Conservation (phyloP, 2,113 vertebrate genomes). For the Telmatochromis sp. region DNA sequence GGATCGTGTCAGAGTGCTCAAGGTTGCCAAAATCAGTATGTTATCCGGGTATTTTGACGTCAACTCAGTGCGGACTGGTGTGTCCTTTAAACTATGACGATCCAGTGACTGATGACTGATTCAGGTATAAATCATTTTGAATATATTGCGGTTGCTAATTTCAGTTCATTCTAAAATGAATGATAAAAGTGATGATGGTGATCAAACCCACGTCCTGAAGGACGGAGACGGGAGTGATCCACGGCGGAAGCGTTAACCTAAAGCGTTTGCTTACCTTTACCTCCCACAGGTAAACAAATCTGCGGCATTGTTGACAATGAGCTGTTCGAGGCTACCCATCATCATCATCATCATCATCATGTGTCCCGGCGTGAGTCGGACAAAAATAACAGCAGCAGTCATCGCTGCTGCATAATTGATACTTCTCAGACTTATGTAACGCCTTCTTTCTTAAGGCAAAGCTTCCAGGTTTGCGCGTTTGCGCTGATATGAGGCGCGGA, state of each 20-base stretch:
- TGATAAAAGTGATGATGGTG: neutral
- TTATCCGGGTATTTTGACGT: neutral
- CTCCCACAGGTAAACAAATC: slow-evolving; percentile 15
- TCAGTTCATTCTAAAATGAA: neutral
- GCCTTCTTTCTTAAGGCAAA: neutral
- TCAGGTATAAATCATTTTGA: neutral
- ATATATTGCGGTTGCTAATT: neutral
- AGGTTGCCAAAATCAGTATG: neutral
- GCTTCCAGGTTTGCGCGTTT: neutral
- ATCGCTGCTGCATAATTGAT: neutral
- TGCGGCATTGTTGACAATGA: slow-evolving; percentile 4
- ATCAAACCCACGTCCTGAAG: neutral
- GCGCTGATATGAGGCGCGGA: neutral
- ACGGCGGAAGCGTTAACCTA: neutral
- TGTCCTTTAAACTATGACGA: neutral
- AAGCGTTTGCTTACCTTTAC: neutral
- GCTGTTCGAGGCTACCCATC: neutral
- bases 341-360: neutral
- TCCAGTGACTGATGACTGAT: neutral
- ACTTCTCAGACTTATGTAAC: neutral
- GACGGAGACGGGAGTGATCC: neutral
- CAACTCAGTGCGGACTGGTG: neutral
- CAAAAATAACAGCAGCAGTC: neutral
- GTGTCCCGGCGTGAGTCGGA: neutral
- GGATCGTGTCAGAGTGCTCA: neutral